Evolutionary conservation across 2,797 vertebrate species (phyloP).

Genomic region (Eupleurogrammus muticus): DNA sequence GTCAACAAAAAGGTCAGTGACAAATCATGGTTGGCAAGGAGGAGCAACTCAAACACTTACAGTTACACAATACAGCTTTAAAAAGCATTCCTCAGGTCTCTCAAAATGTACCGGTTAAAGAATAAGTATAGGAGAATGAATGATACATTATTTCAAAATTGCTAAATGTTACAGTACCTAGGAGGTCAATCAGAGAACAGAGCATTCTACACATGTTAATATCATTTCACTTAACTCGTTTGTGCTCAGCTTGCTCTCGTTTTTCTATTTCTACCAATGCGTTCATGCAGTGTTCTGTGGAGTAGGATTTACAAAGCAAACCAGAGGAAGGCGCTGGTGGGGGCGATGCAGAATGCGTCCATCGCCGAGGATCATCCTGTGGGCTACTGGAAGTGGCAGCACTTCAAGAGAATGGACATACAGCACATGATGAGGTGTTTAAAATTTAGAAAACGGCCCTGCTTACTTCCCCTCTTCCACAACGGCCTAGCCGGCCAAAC

Average conservation of each 20-base stretch:
- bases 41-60: no score
- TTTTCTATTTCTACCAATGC: background rate
- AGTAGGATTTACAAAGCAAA: slow-evolving; percentile 78
- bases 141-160: no score
- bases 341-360: slow-evolving; percentile 51
- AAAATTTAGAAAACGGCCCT: no score
- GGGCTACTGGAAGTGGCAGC: slow-evolving; percentile 89
- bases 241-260: background rate
- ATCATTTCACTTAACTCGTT: slow-evolving; percentile 2
- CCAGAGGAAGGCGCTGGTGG: slow-evolving; percentile 62
- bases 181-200: no score
- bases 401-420: slow-evolving; percentile 80
- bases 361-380: slow-evolving; percentile 63
- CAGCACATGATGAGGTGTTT: slow-evolving; percentile 63
- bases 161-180: no score
- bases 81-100: no score
- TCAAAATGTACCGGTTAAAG: no score
- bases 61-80: no score
- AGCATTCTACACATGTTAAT: no score
- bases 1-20: no score
- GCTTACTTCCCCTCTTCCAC: slow-evolving; percentile 73
- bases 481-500: slow-evolving; percentile 87
- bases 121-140: no score
- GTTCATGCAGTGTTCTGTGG: slow-evolving; percentile 85
- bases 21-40: no score